Conservation (phyloP, 1,140 invertebrate species). For the Lasioglossum albipes region DNA sequence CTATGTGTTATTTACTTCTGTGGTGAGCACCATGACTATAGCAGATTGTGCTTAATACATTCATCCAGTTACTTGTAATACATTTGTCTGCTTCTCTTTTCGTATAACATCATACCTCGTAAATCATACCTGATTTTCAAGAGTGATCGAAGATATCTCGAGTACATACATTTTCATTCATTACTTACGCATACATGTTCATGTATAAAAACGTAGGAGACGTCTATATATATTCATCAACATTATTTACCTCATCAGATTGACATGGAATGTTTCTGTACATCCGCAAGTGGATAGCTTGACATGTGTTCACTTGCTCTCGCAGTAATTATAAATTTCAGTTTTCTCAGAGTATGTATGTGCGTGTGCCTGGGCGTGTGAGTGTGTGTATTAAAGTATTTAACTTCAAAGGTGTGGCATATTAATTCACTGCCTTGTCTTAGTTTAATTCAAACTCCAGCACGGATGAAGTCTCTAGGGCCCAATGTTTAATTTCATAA, state of each 20-base stretch:
- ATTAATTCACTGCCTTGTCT: slow-evolving; percentile 13
- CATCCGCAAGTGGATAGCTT: neutral
- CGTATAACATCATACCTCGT: neutral
- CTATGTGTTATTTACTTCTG: neutral
- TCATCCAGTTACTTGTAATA: neutral
- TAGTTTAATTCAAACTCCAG: neutral
- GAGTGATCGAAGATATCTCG: neutral
- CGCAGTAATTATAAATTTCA: neutral
- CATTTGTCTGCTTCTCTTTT: neutral
- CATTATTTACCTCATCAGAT: slow-evolving; percentile 6
- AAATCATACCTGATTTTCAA: neutral
- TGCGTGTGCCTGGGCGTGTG: too few relatives aligned
- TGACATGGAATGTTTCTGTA: slow-evolving; percentile 14
- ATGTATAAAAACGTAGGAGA: neutral
- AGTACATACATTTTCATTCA: neutral
- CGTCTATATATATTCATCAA: neutral
- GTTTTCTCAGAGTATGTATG: neutral
- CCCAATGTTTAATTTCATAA: slow-evolving; percentile 19
- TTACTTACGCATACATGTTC: neutral
- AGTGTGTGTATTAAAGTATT: neutral
- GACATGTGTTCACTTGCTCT: too few relatives aligned
- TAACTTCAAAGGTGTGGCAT: slow-evolving; percentile 5
- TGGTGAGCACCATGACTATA: neutral
- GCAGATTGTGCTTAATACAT: neutral
- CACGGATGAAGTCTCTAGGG: neutral